phyloP scores from a whole-genome alignment of 1,140 invertebrate genomes.

The Ephestia elutella region DNA sequence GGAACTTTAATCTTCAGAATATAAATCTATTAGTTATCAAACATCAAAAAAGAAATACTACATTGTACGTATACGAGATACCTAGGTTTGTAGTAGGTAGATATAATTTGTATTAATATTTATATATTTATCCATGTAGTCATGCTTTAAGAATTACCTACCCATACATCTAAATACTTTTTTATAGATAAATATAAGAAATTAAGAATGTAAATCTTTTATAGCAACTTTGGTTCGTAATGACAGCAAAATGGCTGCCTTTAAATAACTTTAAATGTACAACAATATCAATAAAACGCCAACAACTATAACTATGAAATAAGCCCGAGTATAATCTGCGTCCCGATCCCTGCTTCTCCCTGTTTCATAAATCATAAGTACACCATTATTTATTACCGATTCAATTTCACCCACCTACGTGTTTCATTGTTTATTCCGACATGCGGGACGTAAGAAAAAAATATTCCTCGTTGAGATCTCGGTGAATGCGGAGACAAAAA shows the following conservation, averaged over 20 bases:
- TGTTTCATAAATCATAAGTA: slow-evolving; percentile 60
- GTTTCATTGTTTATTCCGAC: slow-evolving; percentile 51
- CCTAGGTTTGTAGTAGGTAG: no score
- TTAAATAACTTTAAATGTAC: neutral
- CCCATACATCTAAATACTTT: no score
- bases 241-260: neutral
- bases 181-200: no score
- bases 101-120: no score
- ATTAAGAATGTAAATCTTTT: neutral
- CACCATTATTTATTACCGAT: slow-evolving; percentile 69
- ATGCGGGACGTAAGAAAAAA: slow-evolving; percentile 36
- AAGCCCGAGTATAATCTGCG: slow-evolving; percentile 18
- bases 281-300: neutral
- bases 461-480: slow-evolving; percentile 23
- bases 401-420: slow-evolving; percentile 62
- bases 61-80: no score
- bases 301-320: slow-evolving; percentile 26
- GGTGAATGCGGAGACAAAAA: slow-evolving; percentile 43
- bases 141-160: no score
- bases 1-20: no score
- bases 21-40: no score
- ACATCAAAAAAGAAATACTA: no score
- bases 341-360: slow-evolving; percentile 16
- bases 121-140: no score
- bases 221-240: neutral